Evolutionary conservation across 2,888 invertebrate genomes (phyloP).

Genomic region (Hemistola chrysoprasaria): DNA sequence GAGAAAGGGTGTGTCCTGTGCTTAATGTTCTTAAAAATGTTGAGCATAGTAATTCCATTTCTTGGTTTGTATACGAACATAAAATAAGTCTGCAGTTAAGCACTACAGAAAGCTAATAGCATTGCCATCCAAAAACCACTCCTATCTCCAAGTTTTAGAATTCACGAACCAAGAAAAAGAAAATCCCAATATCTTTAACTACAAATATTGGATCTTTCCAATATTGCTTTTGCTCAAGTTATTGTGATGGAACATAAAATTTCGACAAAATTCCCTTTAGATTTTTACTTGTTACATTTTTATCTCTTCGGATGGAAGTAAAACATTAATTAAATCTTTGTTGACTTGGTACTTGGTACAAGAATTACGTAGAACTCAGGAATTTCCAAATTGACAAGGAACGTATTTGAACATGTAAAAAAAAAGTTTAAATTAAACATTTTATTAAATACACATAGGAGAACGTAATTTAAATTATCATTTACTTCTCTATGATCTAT

Average conservation of each 20-base stretch:
- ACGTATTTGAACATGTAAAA: too few species aligned
- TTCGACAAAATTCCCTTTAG: conserved; percentile 13
- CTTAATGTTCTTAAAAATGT: too few species aligned
- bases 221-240: conserved; percentile 42
- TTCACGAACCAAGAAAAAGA: conserved; percentile 15
- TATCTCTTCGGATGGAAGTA: conserved; percentile 4
- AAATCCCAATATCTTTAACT: conserved; percentile 40
- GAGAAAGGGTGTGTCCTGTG: too few species aligned
- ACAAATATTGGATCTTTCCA: conserved; percentile 52
- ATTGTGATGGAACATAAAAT: conserved; percentile 24
- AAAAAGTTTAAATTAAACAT: too few species aligned
- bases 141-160: conserved; percentile 6
- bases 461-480: too few species aligned
- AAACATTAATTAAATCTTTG: conserved; percentile 1
- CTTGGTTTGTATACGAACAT: conserved; percentile 1
- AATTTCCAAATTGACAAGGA: neutral
- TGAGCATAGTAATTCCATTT: neutral
- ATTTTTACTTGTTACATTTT: conserved; percentile 11
- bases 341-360: too few species aligned
- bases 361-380: too few species aligned
- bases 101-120: neutral
- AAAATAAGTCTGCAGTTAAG: conserved; percentile 7
- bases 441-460: too few species aligned
- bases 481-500: too few species aligned
- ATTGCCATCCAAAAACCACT: conserved; percentile 3